These are phyloP conservation scores for Henricia sp. DNA, from an alignment of 53 echinoderm and acorn worm species.

Conservation along the genomic window DNA sequence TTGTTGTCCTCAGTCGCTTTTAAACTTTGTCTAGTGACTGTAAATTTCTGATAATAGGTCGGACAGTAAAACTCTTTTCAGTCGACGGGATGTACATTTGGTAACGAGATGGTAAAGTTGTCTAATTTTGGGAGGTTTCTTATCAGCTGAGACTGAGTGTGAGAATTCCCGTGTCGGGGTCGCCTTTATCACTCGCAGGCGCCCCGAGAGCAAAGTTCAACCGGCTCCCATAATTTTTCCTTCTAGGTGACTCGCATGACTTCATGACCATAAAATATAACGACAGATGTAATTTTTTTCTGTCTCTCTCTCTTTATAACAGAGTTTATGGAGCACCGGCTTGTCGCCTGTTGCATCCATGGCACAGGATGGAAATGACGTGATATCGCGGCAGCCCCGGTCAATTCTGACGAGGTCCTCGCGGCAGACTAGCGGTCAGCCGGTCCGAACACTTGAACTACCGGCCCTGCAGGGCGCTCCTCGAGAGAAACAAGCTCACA, in stretches of 20 bases:
- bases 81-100: not conserved
- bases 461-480: conserved; percentile 78
- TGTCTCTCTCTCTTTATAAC: conserved; percentile 1
- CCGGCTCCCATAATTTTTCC: conserved; percentile 14
- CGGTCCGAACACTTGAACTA: conserved; percentile 59
- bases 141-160: conserved; percentile 9
- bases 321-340: conserved; percentile 97
- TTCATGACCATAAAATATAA: conserved; percentile 44
- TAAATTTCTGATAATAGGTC: conserved; percentile 32
- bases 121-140: not conserved
- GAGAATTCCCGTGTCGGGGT: conserved; percentile 36
- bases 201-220: conserved; percentile 49
- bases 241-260: conserved; percentile 31
- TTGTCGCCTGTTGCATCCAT: conserved; percentile 94
- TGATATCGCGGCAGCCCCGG: conserved; percentile 93
- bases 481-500: conserved; percentile 70
- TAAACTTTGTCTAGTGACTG: not conserved
- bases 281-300: not conserved
- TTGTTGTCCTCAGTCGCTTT: conserved; percentile 13
- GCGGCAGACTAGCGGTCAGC: conserved; percentile 51
- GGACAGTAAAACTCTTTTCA: not conserved
- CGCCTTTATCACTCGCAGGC: conserved; percentile 25
- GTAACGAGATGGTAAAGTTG: not conserved
- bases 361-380: conserved; percentile 98
- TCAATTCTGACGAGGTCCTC: conserved; percentile 54